Percentiles rank a stretch among this genome's conserved stretches.
Conservation (phyloP, 2,797 vertebrate species). For the Ctenopoma multispine region DNA sequence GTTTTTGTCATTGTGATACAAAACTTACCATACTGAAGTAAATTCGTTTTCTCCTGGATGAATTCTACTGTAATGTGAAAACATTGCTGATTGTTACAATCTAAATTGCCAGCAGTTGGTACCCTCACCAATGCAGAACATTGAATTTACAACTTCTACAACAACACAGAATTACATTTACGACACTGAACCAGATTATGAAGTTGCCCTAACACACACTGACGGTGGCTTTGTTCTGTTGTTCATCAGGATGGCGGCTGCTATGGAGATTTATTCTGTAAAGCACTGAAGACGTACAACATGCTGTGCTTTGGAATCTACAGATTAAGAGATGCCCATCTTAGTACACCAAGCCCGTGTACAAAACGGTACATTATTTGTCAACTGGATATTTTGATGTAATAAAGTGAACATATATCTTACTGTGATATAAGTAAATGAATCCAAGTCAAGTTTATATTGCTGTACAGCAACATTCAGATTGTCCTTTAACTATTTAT, state of each 20-base stretch:
- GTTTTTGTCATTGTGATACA: constrained; percentile 39
- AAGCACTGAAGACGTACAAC: constrained; percentile 99
- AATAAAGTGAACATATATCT: not conserved
- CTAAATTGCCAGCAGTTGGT: constrained; percentile 36
- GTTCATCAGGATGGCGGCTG: constrained; percentile 94
- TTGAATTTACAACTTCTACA: constrained; percentile 20
- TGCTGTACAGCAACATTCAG: not conserved
- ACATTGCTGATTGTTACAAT: constrained; percentile 29
- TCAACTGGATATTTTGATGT: not conserved
- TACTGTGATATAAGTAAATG: not conserved
- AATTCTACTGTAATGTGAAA: constrained; percentile 38
- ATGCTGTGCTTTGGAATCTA: constrained; percentile 99
- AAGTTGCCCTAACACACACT: constrained; percentile 16
- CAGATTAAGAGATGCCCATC: constrained; percentile 96
- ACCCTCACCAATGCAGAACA: constrained; percentile 11
- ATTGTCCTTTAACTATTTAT: no score
- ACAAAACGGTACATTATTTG: constrained; percentile 90
- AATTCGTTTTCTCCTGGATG: constrained; percentile 26
- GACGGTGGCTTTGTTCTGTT: constrained; percentile 42
- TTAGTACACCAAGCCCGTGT: constrained; percentile 89
- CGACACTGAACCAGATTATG: constrained; percentile 1
- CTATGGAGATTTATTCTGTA: constrained; percentile 99
- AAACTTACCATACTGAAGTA: constrained; percentile 26
- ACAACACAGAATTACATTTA: constrained; percentile 11
- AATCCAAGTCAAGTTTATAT: not conserved